Evolutionary conservation across 2,888 invertebrate species (phyloP), one percentile per base, ranked within the genome.

Genomic region (Heteropelma amictum): DNA sequence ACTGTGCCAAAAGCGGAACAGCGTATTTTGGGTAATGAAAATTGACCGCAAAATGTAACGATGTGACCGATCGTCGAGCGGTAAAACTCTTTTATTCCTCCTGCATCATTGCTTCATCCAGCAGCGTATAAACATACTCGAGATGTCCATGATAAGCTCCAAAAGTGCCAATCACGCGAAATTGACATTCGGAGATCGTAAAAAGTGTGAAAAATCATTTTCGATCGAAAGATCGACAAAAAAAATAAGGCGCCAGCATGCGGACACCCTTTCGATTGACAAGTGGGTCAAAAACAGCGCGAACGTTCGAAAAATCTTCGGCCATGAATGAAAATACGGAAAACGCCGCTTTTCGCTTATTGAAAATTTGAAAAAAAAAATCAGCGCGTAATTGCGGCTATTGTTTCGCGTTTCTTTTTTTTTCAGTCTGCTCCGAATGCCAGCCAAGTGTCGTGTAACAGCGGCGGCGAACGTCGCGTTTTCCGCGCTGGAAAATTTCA

Each of bases 11-110:
- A 56, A 67, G 17, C 14, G 47, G 42, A 56, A 26, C 47, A 56
- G 35, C 67, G 14, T n/a, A 61, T 51, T 63, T 70, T 40, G 45
- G 35, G 28, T 23, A 42, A 67, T 61, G 49, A 71, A 65, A 60
- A 72, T 72, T 60, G 64, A 64, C 56, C 64, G 42, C 58, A 45
- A 64, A 56, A 64, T 64, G 14, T 30, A 30, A 49, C 71, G 26
- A 40, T 49, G 45, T 26, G 26, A 23, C 49, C 56, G 19, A 47
- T n/a, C 23, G 5, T 28, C 45, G 38, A 38, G 40, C 47, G 40
- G 56, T 23, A 49, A 64, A 64, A 64, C 26, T 49, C 40, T 30
- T 30, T 19, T 28, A 17, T 45, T 61, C 61, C 10, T 17, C 33
- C 28, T 30, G 58, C 40, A 40, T 38, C 12, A 53, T 14, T 21